These are phyloP conservation scores for Spongilla lacustris DNA, from an alignment of 37 sponge, comb jelly and placozoan genomes.

Conservation along the genomic window DNA sequence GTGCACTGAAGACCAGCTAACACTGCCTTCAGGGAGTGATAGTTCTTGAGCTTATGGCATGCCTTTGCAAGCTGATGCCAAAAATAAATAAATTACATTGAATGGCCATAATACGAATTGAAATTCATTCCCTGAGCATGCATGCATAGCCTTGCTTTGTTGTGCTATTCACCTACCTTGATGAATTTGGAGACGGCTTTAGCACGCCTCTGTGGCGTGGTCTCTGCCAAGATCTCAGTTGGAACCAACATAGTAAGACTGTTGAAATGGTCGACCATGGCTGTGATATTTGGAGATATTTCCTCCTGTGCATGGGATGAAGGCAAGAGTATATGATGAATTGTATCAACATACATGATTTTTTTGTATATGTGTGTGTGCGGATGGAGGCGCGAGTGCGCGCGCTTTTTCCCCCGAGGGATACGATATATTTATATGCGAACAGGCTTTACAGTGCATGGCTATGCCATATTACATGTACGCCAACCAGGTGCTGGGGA, in stretches of 20 bases:
- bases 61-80: constrained; percentile 57
- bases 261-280: constrained; percentile 47
- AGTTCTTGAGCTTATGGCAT: constrained; percentile 49
- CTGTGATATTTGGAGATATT: constrained; percentile 31
- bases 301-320: neutral
- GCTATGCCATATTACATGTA: too few species aligned
- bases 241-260: constrained; percentile 27
- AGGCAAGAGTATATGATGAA: neutral
- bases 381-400: too few species aligned
- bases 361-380: neutral
- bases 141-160: too few species aligned
- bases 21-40: constrained; percentile 76
- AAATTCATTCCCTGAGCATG: too few species aligned
- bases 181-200: constrained; percentile 42
- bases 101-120: too few species aligned
- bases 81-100: too few species aligned
- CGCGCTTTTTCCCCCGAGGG: too few species aligned
- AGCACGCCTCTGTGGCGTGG: constrained; percentile 17
- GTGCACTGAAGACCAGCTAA: constrained; percentile 70
- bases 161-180: constrained; percentile 9
- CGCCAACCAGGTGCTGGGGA: too few species aligned
- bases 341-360: neutral
- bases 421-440: too few species aligned
- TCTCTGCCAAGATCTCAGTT: constrained; percentile 48
- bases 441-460: too few species aligned